A percentile compares a stretch with the other conserved stretches of the same genome.
Conservation (phyloP, 1,140 invertebrate species). For the Cephus cinctus region DNA sequence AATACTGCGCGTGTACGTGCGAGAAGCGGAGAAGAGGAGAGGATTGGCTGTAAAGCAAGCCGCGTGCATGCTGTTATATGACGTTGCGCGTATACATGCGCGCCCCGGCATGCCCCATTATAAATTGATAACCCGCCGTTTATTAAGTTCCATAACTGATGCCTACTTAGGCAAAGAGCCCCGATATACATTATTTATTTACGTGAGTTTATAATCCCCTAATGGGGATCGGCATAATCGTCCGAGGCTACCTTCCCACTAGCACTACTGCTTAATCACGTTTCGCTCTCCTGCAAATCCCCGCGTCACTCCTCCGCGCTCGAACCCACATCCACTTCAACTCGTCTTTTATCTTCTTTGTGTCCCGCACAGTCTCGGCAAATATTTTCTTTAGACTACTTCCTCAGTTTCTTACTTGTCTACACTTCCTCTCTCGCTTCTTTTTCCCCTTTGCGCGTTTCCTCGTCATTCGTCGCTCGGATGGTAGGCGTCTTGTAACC, state of each 20-base stretch:
- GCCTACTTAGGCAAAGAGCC: constrained; percentile 51
- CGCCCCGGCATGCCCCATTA: constrained; percentile 41
- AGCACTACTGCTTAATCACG: constrained; percentile 29
- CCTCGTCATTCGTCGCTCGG: too few species aligned
- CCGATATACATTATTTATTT: constrained; percentile 52
- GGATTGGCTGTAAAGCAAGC: constrained; percentile 31
- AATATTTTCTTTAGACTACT: too few species aligned
- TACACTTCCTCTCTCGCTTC: too few species aligned
- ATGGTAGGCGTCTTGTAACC: too few species aligned
- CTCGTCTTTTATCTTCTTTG: too few species aligned
- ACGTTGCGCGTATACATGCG: constrained; percentile 32
- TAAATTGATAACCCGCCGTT: constrained; percentile 53
- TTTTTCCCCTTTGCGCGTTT: too few species aligned
- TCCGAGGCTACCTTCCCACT: constrained; percentile 28
- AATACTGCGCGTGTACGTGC: constrained; percentile 13
- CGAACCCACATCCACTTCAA: too few species aligned
- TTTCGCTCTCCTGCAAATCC: constrained; percentile 31
- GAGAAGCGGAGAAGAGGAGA: constrained; percentile 5
- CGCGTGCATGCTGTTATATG: constrained; percentile 29
- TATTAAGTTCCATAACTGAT: constrained; percentile 55
- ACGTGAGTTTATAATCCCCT: constrained; percentile 53
- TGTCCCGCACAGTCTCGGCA: too few species aligned
- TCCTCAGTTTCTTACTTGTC: too few species aligned
- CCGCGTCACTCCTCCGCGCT: constrained; percentile 6
- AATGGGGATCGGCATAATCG: constrained; percentile 51